Evolutionary conservation across 2,888 invertebrate species (phyloP).

Genomic region (Petrolisthes cinctipes): DNA sequence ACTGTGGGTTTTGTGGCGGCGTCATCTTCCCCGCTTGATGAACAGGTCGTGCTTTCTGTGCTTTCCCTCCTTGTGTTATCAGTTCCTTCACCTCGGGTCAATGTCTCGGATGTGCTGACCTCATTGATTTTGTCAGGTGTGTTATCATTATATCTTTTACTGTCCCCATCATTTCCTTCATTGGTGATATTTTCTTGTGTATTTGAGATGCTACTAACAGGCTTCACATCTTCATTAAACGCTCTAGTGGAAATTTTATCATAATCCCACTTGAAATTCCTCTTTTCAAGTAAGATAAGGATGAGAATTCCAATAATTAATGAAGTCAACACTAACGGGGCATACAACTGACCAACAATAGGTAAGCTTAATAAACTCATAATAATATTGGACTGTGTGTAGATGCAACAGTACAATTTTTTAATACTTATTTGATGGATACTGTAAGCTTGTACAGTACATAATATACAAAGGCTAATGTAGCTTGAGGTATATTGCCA

Average conservation of each 20-base stretch:
- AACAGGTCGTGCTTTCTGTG: background rate
- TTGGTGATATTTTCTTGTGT: background rate
- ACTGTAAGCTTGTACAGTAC: background rate
- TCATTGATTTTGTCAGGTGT: background rate
- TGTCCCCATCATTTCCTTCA: background rate
- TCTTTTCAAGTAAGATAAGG: constrained; percentile 35
- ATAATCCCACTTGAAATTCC: background rate
- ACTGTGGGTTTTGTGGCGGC: too few species aligned
- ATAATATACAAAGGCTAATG: background rate
- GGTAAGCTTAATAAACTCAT: constrained; percentile 1
- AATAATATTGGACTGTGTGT: background rate
- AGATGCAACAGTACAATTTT: background rate
- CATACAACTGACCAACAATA: background rate
- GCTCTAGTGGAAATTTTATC: background rate
- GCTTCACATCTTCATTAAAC: background rate
- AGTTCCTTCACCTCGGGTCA: background rate
- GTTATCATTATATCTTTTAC: background rate
- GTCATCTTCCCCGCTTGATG: constrained; percentile 30
- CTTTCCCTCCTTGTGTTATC: too few species aligned
- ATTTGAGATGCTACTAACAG: background rate
- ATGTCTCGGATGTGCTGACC: background rate
- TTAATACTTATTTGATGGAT: background rate
- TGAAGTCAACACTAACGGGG: constrained; percentile 11
- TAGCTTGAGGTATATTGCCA: too few species aligned
- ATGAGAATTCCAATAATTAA: constrained; percentile 23